Percentiles rank a stretch among this genome's conserved stretches.
Evolutionary conservation across 2,113 vertebrate genomes (phyloP).

Genomic region (Phylloscopus trochiloides): DNA sequence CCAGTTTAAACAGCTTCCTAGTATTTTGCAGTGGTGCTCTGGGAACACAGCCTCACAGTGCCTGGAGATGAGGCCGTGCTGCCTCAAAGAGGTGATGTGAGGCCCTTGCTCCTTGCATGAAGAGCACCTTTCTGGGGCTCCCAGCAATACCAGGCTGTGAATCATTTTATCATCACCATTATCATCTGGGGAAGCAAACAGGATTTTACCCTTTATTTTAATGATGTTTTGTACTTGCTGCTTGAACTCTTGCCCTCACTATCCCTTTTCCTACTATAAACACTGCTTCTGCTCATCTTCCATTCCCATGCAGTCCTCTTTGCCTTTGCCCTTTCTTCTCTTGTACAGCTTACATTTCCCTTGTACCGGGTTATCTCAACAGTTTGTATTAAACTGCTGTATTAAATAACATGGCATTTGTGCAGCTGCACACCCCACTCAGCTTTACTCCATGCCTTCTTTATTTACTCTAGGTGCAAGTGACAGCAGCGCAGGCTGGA

Average conservation of each 20-base stretch:
- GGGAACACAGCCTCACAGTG: background rate
- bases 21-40: background rate
- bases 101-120: fast-evolving
- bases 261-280: background rate
- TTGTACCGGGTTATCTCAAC: background rate
- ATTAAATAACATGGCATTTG: background rate
- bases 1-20: background rate
- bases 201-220: background rate
- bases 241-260: background rate
- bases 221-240: background rate
- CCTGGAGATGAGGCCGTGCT: background rate
- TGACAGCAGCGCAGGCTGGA: background rate
- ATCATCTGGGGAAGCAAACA: background rate
- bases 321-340: background rate
- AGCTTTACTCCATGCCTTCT: background rate
- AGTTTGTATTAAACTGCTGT: background rate
- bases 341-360: background rate
- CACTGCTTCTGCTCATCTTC: background rate
- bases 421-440: background rate
- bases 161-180: fast-evolving
- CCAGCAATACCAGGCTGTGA: background rate
- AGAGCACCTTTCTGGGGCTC: background rate
- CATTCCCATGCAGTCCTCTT: background rate
- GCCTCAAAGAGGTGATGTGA: background rate
- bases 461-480: background rate